Base-by-base conservation (phyloP, 2,113 vertebrate genomes). In the Trichomycterus rosablanca region DNA sequence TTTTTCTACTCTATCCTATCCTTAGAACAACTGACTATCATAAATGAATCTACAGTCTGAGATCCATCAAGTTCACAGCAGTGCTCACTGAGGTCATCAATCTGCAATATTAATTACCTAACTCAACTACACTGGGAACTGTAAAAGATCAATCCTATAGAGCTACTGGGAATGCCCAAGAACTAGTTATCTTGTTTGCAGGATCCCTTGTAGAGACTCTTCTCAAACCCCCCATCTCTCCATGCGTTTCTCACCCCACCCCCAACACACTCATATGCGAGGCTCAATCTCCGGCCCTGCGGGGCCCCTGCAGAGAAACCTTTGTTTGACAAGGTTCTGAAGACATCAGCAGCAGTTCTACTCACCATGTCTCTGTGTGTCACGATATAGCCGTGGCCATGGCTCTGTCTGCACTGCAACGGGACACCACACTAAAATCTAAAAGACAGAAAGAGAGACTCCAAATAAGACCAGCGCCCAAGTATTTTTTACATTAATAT, bases 311-410 rank as follows among this genome's bases (percentile, higher is more conserved):
- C 61, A 52, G 40, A 64, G 48, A 30, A 40, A 58, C 39, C 40
- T 43, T 30, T 65, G 60, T 68, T 32, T 45, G 23, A 61, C 68
- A 48, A 28, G 49, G 37, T 46, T 42, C 50, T 46, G 42, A 7
- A 61, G 58, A 50, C 46, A 20, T n/a, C 9, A 24, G 62, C 5
- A 22, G 22, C 35, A 15, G 46, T 7, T 20, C 53, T 51, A 76
- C 74, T 79, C 39, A 79, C 77, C 77, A 79, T 79, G 66, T 75
- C 73, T 71, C 68, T 67, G 65, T 65, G 60, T 71, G 77, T 79
- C 77, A 79, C 70, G 72, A 79, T 79, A 77, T 79, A 71, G 75
- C 70, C 48, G 71, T 79, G 61, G 75, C 72, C 77, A 79, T 79
- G 72, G 56, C 63, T 71, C 73, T 63, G 37, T 70, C 61, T 40